Evolutionary conservation across 2,797 vertebrate species (phyloP), one percentile per base, ranked within the genome.

Genomic region (Hyperoplus immaculatus): DNA sequence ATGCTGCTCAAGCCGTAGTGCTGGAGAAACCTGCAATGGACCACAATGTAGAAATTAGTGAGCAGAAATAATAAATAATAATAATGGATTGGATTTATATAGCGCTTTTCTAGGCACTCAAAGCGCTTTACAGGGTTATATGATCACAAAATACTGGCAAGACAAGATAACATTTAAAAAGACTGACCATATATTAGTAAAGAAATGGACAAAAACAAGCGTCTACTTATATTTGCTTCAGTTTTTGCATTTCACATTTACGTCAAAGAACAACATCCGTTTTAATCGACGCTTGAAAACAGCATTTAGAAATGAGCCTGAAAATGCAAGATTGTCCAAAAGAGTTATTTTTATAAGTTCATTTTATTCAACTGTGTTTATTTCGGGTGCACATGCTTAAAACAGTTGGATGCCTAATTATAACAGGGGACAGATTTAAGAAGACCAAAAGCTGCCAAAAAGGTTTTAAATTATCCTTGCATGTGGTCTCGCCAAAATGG

Each of bases 1-100:
- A 97, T 89, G 2, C 96, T 98, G 87, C 97, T 95, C 69, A 99
- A 55, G 3, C 95, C 90, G 72, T 99, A 98, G 89, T 99, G 97
- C 72, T 95, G 96, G 70, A 97, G 83, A 92, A 99, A 99, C 93
- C 98, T 99, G 82, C 38, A 36, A 58, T 12, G 74, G 56, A 61
- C 39, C 39, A 82, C 18, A 81, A 78, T 0, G 56, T 21, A 53
- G 41, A 12, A 57, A 21, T 75, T 42, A 83, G 55, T 56, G 5
- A 18, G n/a, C 7, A 55, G n/a, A 65, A 56, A 51, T 14, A 29
- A 29, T 29, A 29, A 29, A 29, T 29, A 29, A 29, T 29, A 29
- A 29, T 29, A 29, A 29, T 29, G 29, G 29, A 29, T 29, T 29
- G 29, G 29, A 29, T 29, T 29, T 29, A 29, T 29, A 29, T 29